These are phyloP conservation scores for Anorthoa munda DNA, from an alignment of 2,888 invertebrate genomes.

Conservation along the genomic window DNA sequence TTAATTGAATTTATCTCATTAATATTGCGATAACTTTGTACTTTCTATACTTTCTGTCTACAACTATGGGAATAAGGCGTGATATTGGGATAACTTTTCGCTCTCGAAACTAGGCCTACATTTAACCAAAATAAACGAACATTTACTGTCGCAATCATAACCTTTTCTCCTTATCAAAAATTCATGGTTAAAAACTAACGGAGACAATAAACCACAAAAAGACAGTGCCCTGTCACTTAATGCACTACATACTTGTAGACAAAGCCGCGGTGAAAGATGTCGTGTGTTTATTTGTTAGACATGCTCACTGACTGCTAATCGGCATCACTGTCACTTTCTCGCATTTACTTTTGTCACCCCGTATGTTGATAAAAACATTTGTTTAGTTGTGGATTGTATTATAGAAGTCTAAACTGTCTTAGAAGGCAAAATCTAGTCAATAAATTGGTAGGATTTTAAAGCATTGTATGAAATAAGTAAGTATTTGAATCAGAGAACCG, in stretches of 20 bases:
- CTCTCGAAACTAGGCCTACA: neutral
- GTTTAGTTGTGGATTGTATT: neutral
- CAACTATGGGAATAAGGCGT: no score
- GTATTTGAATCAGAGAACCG: no score
- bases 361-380: conserved; percentile 25
- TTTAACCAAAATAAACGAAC: neutral
- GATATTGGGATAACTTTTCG: neutral
- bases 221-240: conserved; percentile 15
- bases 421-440: neutral
- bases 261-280: conserved; percentile 52
- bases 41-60: no score
- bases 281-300: conserved; percentile 61
- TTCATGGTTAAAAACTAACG: neutral
- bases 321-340: conserved; percentile 51
- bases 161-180: neutral
- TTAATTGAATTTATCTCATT: no score
- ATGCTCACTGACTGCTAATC: conserved; percentile 67
- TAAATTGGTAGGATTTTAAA: neutral
- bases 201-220: conserved; percentile 9
- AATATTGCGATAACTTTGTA: no score
- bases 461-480: no score
- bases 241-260: conserved; percentile 52
- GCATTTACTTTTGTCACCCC: conserved; percentile 39
- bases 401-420: neutral
- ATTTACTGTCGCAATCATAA: neutral